Percentiles rank a stretch among this genome's conserved stretches.
Evolutionary conservation across 2,888 invertebrate genomes (phyloP).

Genomic region (Microctonus aethiopoides): DNA sequence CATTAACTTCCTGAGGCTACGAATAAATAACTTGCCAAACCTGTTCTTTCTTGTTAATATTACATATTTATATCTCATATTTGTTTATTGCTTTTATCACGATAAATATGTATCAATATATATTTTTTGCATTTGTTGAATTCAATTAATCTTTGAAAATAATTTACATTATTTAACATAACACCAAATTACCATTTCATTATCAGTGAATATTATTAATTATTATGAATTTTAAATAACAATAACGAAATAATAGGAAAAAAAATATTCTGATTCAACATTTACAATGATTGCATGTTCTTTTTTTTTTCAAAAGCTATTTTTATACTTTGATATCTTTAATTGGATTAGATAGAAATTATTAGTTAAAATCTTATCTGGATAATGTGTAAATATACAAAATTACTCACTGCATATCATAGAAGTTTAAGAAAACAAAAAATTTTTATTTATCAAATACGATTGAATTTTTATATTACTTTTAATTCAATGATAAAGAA

Average conservation of each 20-base stretch:
- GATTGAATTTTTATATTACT: no score
- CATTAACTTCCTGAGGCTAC: slow-evolving; percentile 4
- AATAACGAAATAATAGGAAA: background rate
- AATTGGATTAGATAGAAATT: background rate
- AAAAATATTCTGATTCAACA: background rate
- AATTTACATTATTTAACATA: background rate
- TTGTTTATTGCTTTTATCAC: background rate
- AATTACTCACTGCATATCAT: no score
- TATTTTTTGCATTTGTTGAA: background rate
- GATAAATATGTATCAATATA: background rate
- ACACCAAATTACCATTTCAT: background rate
- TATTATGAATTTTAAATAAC: background rate
- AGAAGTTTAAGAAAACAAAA: no score
- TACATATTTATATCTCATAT: background rate
- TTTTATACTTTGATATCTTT: background rate
- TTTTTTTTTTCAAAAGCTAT: background rate
- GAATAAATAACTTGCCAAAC: slow-evolving; percentile 19
- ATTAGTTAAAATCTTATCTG: no score
- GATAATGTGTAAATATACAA: no score
- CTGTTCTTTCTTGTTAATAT: slow-evolving; percentile 16
- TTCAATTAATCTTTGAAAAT: background rate
- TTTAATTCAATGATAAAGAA: no score
- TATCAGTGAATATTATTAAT: background rate
- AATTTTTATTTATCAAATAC: no score
- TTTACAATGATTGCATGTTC: background rate